These are phyloP conservation scores for Maccullochella peelii DNA, from an alignment of 2,113 vertebrate genomes.

Conservation along the genomic window DNA sequence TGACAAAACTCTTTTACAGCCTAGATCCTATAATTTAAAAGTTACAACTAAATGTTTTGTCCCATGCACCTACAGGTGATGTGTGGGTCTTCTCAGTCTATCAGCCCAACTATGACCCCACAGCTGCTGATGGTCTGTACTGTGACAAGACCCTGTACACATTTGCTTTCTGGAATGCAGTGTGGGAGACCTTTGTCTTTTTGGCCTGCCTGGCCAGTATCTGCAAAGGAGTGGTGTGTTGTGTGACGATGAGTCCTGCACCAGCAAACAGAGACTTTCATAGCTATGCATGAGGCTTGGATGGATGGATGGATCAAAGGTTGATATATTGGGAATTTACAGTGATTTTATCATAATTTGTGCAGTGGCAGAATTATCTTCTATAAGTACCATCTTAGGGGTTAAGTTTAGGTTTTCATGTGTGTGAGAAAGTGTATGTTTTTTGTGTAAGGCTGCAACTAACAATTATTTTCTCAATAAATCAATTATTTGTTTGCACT, in stretches of 20 bases:
- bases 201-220: rapidly evolving
- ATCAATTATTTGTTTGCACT: background rate
- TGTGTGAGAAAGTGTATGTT: too few relatives aligned
- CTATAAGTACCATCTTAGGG: background rate
- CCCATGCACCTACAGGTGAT: conserved; percentile 47
- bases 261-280: background rate
- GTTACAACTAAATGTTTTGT: background rate
- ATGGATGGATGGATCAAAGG: background rate
- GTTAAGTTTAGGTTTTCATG: too few relatives aligned
- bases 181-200: background rate
- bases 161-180: conserved; percentile 72
- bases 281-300: conserved; percentile 1
- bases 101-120: conserved; percentile 71
- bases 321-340: background rate
- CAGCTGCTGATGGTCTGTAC: conserved; percentile 53
- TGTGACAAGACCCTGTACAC: conserved; percentile 75
- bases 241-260: conserved; percentile 14
- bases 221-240: conserved; percentile 19
- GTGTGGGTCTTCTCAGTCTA: conserved; percentile 78
- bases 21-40: too few relatives aligned
- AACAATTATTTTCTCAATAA: background rate
- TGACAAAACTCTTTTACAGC: too few relatives aligned
- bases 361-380: background rate
- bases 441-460: too few relatives aligned
- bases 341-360: background rate